Evolutionary conservation across 2,797 vertebrate species (phyloP).

Genomic region (Sebastes goodei): DNA sequence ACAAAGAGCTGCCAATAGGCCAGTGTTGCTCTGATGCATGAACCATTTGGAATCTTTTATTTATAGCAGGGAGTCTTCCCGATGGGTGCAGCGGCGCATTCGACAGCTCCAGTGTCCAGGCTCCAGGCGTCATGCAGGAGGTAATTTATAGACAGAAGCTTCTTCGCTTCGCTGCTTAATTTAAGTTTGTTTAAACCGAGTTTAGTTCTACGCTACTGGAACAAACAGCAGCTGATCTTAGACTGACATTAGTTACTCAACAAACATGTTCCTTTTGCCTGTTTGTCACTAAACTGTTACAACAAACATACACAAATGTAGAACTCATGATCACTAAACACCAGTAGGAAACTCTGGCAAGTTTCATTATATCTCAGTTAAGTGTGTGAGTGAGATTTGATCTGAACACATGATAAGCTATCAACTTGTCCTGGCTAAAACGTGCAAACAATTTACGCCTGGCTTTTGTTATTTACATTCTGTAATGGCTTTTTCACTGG

Average conservation of each 20-base stretch:
- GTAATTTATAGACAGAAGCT: conserved; percentile 59
- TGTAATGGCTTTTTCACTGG: not conserved
- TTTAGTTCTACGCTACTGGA: not conserved
- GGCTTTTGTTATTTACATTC: conserved; percentile 2
- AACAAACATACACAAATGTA: not conserved
- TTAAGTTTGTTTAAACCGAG: conserved; percentile 28
- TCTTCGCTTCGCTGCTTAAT: conserved; percentile 17
- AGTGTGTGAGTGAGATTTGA: not conserved
- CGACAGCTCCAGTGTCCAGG: conserved; percentile 57
- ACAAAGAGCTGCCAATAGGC: conserved; percentile 58
- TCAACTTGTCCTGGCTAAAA: not conserved
- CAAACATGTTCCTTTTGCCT: not conserved
- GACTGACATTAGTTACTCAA: not conserved
- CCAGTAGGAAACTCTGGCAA: not conserved
- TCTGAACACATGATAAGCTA: not conserved
- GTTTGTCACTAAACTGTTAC: not conserved
- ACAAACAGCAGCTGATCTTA: not conserved
- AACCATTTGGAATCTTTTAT: conserved; percentile 69
- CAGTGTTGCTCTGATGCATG: conserved; percentile 50
- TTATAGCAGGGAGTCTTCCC: conserved; percentile 62
- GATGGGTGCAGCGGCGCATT: conserved; percentile 54
- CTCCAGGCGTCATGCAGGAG: conserved; percentile 34
- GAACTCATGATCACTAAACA: not conserved
- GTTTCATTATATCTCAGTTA: not conserved
- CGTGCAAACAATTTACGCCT: not conserved